Base-by-base conservation (phyloP, 2,113 vertebrate genomes). In the Opisthocomus hoazin region DNA sequence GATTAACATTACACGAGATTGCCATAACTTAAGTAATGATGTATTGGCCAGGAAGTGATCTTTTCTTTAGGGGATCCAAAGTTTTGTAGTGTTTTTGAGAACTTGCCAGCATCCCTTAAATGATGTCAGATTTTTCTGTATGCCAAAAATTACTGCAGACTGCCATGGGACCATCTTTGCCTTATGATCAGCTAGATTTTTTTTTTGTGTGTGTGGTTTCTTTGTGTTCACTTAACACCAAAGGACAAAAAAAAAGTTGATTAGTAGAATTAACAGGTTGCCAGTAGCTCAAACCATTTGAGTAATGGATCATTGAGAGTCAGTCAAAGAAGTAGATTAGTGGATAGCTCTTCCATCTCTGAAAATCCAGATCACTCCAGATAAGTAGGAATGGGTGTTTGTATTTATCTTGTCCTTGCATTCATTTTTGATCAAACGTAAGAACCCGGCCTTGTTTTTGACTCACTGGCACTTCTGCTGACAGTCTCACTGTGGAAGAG, bases 91-190 rank as follows among this genome's bases (percentile, higher is more conserved):
- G 63, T 94, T 92, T 92, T 95, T 97, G 96, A 97, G 66, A 68
- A 84, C 53, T 20, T 95, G 92, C 96, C 97, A 95, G 16, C 73
- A 83, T 84, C 71, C 87, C 89, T 96, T 95, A 87, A 96, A 92
- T 97, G 69, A 97, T 57, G 56, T 93, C 95, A 97, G 93, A n/a
- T 53, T 95, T 94, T 94, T 34, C 3, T 70, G 23, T 74, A 64
- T 96, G 97, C 98, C 97, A 98, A 83, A 96, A 96, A 92, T 87
- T 76, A 93, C 93, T 93, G 91, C 85, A 95, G 88, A 93, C 58
- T 97, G 94, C 66, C 97, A 93, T 61, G 97, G 87, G 95, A 98
- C 85, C 60, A 21, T 96, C 92, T 96, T 93, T 93, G 37, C 92
- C 87, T 95, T 91, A 86, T 76, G 93, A 87, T 91, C 68, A 87